phyloP scores from a whole-genome alignment of 2,797 vertebrate species.

The Hemibagrus guttatus region DNA sequence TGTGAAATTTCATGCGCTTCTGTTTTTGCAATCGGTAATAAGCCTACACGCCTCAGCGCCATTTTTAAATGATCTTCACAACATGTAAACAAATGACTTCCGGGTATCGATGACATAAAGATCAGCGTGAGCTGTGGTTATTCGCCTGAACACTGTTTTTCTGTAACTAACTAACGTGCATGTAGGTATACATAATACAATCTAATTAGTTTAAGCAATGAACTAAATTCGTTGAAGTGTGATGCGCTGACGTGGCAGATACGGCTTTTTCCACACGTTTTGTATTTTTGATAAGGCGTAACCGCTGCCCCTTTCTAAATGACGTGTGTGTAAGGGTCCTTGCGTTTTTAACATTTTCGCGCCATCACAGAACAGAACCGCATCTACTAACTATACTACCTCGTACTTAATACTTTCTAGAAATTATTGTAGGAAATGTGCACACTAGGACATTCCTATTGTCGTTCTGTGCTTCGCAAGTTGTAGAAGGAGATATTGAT shows the following conservation, averaged over 20 bases:
- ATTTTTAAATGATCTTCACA: slow-evolving; percentile 9
- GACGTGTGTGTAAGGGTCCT: slow-evolving; percentile 16
- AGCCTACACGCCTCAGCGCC: not conserved
- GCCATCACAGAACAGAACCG: not conserved
- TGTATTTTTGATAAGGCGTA: slow-evolving; percentile 28
- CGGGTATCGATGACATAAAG: not conserved
- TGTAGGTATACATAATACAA: not conserved
- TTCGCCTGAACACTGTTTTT: not conserved
- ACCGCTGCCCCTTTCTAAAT: not conserved
- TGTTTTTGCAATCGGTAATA: slow-evolving; percentile 15
- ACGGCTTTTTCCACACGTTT: not conserved
- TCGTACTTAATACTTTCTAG: not conserved
- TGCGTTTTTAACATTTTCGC: slow-evolving; percentile 38
- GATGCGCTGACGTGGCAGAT: not conserved
- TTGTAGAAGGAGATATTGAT: not conserved
- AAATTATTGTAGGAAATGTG: not conserved
- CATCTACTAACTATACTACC: not conserved
- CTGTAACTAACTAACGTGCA: not conserved
- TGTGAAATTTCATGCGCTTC: not conserved
- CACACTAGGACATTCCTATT: not conserved
- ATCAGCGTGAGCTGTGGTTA: not conserved
- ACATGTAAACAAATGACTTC: not conserved
- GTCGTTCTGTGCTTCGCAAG: not conserved
- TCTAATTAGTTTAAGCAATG: no score
- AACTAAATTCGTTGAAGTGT: not conserved